Conservation (phyloP, 2,888 invertebrate genomes). For the Xanthostigma xanthostigma region DNA sequence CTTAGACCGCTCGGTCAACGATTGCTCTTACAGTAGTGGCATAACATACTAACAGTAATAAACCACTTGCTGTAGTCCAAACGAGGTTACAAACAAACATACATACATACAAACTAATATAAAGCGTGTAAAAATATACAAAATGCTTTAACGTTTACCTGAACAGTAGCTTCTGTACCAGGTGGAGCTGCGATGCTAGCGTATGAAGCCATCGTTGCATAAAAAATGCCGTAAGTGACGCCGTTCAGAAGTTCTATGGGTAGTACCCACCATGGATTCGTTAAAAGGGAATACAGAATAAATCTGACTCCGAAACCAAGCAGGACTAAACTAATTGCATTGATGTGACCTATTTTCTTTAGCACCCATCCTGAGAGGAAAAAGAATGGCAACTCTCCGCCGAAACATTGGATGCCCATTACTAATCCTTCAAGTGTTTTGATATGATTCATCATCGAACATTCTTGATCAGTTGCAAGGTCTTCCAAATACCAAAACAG, state of each 20-base stretch:
- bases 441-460: conserved; percentile 25
- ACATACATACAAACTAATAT: too few species aligned
- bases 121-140: too few species aligned
- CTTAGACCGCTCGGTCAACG: too few species aligned
- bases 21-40: too few species aligned
- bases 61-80: too few species aligned
- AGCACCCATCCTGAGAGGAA: conserved; percentile 67
- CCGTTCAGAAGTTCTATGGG: conserved; percentile 79
- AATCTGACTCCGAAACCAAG: conserved; percentile 68
- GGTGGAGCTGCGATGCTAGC: conserved; percentile 69
- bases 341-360: conserved; percentile 63
- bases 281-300: conserved; percentile 62
- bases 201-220: conserved; percentile 78
- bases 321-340: conserved; percentile 71
- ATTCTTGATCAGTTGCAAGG: conserved; percentile 34
- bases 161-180: conserved; percentile 76
- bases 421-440: conserved; percentile 31
- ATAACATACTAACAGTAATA: too few species aligned
- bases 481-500: conserved; percentile 75
- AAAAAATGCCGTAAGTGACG: conserved; percentile 76
- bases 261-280: conserved; percentile 70
- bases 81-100: too few species aligned
- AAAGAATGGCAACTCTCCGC: conserved; percentile 77
- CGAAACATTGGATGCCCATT: conserved; percentile 64
- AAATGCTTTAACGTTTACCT: conserved; percentile 32